Evolutionary conservation across 2,113 vertebrate species (phyloP).

Genomic region (Ascaphus truei): DNA sequence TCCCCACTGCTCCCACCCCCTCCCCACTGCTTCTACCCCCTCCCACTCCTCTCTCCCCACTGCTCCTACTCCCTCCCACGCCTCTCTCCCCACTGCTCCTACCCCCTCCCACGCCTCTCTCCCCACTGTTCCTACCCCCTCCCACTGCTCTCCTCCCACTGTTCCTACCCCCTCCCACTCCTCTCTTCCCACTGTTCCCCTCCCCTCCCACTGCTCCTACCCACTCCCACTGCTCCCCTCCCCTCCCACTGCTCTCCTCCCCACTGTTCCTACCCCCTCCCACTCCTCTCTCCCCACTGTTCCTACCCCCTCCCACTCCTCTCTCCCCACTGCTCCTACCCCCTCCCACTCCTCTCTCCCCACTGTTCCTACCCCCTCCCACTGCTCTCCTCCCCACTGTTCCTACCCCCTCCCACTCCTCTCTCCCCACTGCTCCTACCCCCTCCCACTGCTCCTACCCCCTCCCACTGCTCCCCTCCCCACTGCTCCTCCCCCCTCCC

Average conservation of each 20-base stretch:
- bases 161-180: rapidly evolving
- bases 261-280: too few relatives aligned
- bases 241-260: neutral
- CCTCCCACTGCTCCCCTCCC: neutral
- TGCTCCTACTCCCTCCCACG: rapidly evolving
- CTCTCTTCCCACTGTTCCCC: rapidly evolving
- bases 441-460: neutral
- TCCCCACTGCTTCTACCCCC: too few relatives aligned
- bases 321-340: too few relatives aligned
- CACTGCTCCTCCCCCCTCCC: too few relatives aligned
- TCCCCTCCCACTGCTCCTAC: too few relatives aligned
- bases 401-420: rapidly evolving
- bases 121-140: neutral
- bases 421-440: rapidly evolving
- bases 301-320: rapidly evolving
- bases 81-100: rapidly evolving
- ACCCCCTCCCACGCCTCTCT: neutral
- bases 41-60: too few relatives aligned
- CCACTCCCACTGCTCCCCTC: too few relatives aligned
- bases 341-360: neutral
- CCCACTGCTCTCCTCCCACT: too few relatives aligned
- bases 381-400: too few relatives aligned
- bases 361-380: too few relatives aligned
- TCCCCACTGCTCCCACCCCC: neutral
- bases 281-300: rapidly evolving